These are phyloP conservation scores for Sebastolobus altivelis DNA, from an alignment of 2,797 vertebrate genomes.

Conservation along the genomic window DNA sequence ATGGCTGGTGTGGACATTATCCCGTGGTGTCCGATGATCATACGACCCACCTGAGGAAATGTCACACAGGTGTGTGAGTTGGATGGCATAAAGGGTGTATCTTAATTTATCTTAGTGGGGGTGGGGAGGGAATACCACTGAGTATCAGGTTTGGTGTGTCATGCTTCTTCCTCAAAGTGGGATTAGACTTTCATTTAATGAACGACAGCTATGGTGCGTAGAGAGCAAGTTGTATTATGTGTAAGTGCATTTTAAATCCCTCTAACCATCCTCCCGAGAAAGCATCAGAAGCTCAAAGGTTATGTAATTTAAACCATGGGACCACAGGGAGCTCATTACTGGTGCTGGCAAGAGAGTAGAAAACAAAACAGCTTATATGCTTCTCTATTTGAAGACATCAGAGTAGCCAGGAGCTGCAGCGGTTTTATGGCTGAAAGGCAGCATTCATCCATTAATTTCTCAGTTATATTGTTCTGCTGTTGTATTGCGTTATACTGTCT, in stretches of 20 bases:
- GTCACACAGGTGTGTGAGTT: conserved; percentile 52
- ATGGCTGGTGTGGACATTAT: conserved; percentile 95
- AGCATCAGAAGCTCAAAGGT: conserved; percentile 27
- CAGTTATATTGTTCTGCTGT: not conserved
- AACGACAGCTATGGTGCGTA: conserved; percentile 35
- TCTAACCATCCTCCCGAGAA: conserved; percentile 25
- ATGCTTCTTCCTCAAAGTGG: conserved; percentile 30
- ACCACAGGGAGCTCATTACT: conserved; percentile 47
- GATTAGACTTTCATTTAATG: conserved; percentile 43
- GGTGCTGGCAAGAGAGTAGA: conserved; percentile 40
- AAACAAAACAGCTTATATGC: conserved; percentile 51
- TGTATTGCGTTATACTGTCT: not conserved
- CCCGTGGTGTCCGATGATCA: conserved; percentile 95
- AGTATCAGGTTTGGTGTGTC: conserved; percentile 48
- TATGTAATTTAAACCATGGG: conserved; percentile 56
- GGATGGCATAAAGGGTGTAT: conserved; percentile 3
- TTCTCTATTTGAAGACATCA: conserved; percentile 52
- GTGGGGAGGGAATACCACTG: not conserved
- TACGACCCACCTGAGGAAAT: conserved; percentile 89
- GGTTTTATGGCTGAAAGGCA: not conserved
- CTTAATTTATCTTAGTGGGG: conserved; percentile 31
- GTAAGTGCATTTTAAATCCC: conserved; percentile 52
- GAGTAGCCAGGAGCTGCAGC: not conserved
- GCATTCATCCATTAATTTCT: not conserved
- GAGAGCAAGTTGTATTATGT: conserved; percentile 43